Evolutionary conservation across 2,113 vertebrate species (phyloP), one percentile per base, ranked within the genome.

Genomic region (Nycticryphes semicollaris): DNA sequence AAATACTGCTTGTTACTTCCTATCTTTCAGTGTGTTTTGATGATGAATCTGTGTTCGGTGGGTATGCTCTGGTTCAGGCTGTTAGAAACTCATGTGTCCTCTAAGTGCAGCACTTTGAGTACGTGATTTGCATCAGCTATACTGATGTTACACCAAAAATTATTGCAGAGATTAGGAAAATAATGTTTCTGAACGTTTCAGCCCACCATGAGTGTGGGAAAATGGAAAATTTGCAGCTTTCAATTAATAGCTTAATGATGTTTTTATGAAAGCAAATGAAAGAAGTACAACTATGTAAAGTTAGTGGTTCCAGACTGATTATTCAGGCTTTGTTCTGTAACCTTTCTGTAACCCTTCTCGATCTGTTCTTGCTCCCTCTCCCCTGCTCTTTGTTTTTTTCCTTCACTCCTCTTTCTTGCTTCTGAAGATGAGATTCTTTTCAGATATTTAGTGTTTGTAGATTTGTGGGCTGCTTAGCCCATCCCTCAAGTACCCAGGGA

Each of bases 201-300:
- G 89, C 83, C 68, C 84, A 89, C 69, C 60, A 18, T n/a, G 60
- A 73, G 86, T 64, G 70, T 92, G 84, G 86, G 84, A 95, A 92
- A 93, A 87, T 43, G 66, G 57, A 75, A 93, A 24, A 87, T 45
- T 14, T 67, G 50, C 86, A 89, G 51, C 30, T 93, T 78, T 82
- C 73, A 72, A 64, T 89, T 95, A 92, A 82, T 57, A 95, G 62
- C 66, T 57, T 93, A 91, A 94, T 91, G 76, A 86, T 68, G 74
- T 88, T 91, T 85, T 93, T 84, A 80, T 84, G 93, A 96, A 96
- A 90, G 68, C 51, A 93, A 90, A 85, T 76, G 63, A 92, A 92
- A 77, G 43, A 14, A 82, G 24, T 22, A 41, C 41, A 96, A 25
- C 60, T 67, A 3, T 35, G 59, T 60, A 70, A 85, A 88, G 76